Evolutionary conservation across 1,140 invertebrate genomes (phyloP).

Genomic region (Chrysopa pallens): DNA sequence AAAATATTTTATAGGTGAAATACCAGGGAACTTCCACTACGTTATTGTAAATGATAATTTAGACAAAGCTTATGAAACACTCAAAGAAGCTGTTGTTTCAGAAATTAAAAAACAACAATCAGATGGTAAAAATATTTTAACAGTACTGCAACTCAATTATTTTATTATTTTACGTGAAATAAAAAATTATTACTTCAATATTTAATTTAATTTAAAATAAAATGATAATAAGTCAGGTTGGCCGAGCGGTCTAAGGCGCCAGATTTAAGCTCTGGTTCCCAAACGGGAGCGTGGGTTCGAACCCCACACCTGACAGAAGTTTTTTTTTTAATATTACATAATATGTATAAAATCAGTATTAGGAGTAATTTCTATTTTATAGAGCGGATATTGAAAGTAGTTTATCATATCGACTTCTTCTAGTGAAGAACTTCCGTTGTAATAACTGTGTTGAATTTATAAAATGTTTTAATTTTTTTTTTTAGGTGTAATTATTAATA

Average conservation of each 20-base stretch:
- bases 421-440: too few species aligned
- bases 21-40: conserved; percentile 72
- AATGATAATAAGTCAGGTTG: conserved; percentile 21
- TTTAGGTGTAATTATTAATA: too few species aligned
- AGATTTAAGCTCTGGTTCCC: conserved; percentile 37
- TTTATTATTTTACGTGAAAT: too few species aligned
- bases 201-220: too few species aligned
- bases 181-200: too few species aligned
- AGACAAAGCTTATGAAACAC: conserved; percentile 67
- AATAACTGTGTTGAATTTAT: too few species aligned
- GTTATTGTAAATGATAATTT: conserved; percentile 84
- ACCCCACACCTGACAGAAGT: conserved; percentile 33
- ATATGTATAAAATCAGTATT: too few species aligned
- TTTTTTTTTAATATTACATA: conserved; percentile 13
- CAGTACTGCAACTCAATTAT: too few species aligned
- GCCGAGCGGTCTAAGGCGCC: conserved; percentile 36
- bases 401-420: too few species aligned
- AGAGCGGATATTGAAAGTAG: too few species aligned
- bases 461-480: too few species aligned
- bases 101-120: background rate
- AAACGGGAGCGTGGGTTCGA: conserved; percentile 34
- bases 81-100: conserved; percentile 39
- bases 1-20: conserved; percentile 30
- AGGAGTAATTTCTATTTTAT: too few species aligned
- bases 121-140: background rate